Evolutionary conservation across 2,888 invertebrate species (phyloP).

Genomic region (Phrixothrix hirtus): DNA sequence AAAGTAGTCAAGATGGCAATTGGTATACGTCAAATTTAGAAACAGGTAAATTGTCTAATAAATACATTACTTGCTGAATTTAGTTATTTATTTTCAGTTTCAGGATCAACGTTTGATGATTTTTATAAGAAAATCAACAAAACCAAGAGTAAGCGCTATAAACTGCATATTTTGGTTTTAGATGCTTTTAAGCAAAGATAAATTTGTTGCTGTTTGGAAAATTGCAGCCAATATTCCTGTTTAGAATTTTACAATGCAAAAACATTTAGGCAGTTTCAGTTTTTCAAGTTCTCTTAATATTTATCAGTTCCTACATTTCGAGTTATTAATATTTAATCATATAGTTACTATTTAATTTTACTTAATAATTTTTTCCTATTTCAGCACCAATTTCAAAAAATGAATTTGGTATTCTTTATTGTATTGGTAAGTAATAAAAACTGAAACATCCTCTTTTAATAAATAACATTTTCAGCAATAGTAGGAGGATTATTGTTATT

Average conservation of each 20-base stretch:
- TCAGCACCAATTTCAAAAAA: conserved; percentile 1
- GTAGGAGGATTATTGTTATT: conserved; percentile 8
- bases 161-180: not conserved
- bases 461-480: not conserved
- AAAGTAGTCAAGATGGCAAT: not conserved
- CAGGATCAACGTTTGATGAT: not conserved
- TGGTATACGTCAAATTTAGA: conserved; percentile 3
- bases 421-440: conserved; percentile 4
- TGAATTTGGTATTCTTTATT: conserved; percentile 5
- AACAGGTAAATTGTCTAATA: not conserved
- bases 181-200: no score
- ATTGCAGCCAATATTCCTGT: no score
- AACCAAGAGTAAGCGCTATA: not conserved
- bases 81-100: no score
- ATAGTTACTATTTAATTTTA: no score
- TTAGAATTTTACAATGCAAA: no score
- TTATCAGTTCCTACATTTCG: no score
- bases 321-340: no score
- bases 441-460: not conserved
- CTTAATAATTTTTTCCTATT: no score
- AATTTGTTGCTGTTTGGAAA: no score
- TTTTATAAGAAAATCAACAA: not conserved
- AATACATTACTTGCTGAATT: no score
- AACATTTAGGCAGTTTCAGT: no score
- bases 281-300: no score